These are phyloP conservation scores for Aptenodytes patagonicus DNA, from an alignment of 2,113 vertebrate species.

Conservation along the genomic window DNA sequence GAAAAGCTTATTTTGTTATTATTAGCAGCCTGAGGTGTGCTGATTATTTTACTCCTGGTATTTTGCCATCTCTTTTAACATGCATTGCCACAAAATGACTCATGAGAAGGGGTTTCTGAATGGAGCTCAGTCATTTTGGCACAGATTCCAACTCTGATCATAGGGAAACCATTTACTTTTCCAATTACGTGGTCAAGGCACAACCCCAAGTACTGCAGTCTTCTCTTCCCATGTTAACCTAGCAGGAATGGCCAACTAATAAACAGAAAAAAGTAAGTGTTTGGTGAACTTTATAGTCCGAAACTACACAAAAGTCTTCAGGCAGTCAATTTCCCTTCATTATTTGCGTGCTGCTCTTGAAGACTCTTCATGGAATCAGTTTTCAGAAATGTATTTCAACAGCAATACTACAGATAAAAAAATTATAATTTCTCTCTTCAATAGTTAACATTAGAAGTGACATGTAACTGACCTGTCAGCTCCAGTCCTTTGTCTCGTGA, in stretches of 20 bases:
- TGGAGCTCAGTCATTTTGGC: constrained; percentile 41
- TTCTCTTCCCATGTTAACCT: constrained; percentile 1
- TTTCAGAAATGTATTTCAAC: constrained; percentile 9
- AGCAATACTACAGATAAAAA: neutral
- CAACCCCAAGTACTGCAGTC: neutral
- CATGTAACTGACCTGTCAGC: neutral
- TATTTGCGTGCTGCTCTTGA: neutral
- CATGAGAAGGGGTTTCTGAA: constrained; percentile 37
- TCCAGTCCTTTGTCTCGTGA: neutral
- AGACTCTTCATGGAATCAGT: neutral
- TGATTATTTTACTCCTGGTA: constrained; percentile 46
- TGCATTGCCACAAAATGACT: constrained; percentile 48
- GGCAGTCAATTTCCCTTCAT: neutral
- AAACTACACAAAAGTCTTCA: constrained; percentile 3
- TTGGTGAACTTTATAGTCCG: constrained; percentile 27
- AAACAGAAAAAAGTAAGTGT: constrained; percentile 35
- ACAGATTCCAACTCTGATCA: constrained; percentile 16
- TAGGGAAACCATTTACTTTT: constrained; percentile 60
- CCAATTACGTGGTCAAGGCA: constrained; percentile 36
- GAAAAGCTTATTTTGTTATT: constrained; percentile 43
- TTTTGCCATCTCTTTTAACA: constrained; percentile 46
- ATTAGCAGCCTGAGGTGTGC: constrained; percentile 40
- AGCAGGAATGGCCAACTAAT: neutral
- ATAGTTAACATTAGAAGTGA: neutral
- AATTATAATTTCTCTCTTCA: neutral